Base-by-base conservation (phyloP, 37 sponge, comb jelly and placozoan genomes). In the Trichoplax adhaerens region DNA sequence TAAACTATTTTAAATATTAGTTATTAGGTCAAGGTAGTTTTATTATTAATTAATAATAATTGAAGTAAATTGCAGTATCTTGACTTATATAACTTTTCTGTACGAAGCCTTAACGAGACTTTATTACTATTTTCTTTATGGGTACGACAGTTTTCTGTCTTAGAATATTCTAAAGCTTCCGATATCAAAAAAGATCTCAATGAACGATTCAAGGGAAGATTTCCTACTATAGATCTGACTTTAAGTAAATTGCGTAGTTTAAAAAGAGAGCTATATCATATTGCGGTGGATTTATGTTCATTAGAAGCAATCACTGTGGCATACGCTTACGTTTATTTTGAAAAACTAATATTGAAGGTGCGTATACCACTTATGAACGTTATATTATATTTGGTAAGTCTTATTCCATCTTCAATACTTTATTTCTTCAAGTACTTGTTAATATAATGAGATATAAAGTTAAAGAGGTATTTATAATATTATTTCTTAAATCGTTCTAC, bases 281-380 rank as follows among this genome's bases (percentile, higher is more conserved):
- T 58, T 3, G 5, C n/a, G 3, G 53, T 72, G 59, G 8, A 4
- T 2, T 10, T 70, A 50, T 54, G 5, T 49, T 3, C 58, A 2
- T 6, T 50, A 49, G 52, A 68, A 69, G 1, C 56, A 69, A 75
- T 68, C 0, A 74, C 77, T 1, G 65, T 91, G 50, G 81, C 84
- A 3, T 81, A 83, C 64, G 74, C 88, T 47, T 86, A 83, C 64
- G 88, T 86, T 12, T 91, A 91, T 72, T 91, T 84, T 85, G 91
- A 91, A 76, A 86, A 86, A 72, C 60, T 91, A 4, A 65, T 84
- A 0, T 49, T 88, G 57, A 81, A 84, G 86, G 89, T 84, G 61
- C 68, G 85, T 72, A 0, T n/a, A 58, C 5, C n/a, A 29, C 29
- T 29, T 29, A 29, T 29, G 29, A 29, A 29, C 29, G 29, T 29